Evolutionary conservation across 2,888 invertebrate species (phyloP), one percentile per base, ranked within the genome.

Genomic region (Andrena bucephala): DNA sequence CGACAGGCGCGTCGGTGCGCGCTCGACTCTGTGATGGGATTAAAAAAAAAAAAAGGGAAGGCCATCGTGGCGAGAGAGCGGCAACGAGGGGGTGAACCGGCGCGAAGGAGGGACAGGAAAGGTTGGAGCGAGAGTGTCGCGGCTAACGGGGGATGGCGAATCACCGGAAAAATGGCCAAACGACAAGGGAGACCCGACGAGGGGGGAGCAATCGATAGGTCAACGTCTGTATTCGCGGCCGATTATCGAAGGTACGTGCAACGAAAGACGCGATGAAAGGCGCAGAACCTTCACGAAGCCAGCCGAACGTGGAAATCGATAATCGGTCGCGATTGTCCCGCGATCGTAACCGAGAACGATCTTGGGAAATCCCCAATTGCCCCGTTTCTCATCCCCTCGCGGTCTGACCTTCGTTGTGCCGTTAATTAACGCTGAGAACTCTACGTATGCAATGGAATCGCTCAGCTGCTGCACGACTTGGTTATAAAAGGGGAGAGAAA

Each of bases 1-100:
- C 91, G 90, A 87, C 87, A 87, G 87, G 63, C 83, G 86, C 89
- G 90, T 85, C 86, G 89, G 83, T 85, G 88, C 69, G 83, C 86
- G 87, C 89, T 84, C 87, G 87, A 87, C 87, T 87, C 85, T 72
- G 84, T 90, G 90, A 90, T 90, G 90, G 91, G 90, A 92, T 91
- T 91, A 92, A 91, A 89, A 86, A 87, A 89, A 87, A 86, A 87
- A 89, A 87, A 73, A 80, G 65, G 63, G 48, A 76, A 72, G 33
- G 66, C 8, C 67, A 48, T 54, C 48, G 65, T 24, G 24, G 59
- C 54, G 69, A 27, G 65, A 74, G 76, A 70, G 71, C 62, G 65
- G 36, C 67, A 62, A 75, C 70, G 75, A 48, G 81, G 83, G 72
- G 63, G 63, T 63, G 20, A 76, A 54, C 62, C 50, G 63, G 36